Evolutionary conservation across 2,888 invertebrate species (phyloP), one percentile per base, ranked within the genome.

Genomic region (Sinopyrophorus schimmeli): DNA sequence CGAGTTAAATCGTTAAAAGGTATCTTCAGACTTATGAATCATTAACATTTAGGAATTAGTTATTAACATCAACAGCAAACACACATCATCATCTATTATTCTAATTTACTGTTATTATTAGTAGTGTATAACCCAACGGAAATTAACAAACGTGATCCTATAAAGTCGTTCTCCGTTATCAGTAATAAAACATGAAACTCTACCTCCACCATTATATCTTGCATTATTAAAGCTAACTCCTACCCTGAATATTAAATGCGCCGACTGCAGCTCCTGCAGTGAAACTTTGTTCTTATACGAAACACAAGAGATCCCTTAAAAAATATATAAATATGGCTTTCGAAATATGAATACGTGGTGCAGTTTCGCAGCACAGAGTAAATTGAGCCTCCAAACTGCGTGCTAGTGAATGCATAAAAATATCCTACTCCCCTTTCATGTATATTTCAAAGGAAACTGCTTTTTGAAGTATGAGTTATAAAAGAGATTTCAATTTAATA

Each of bases 101-200:
- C 47, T 15, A 32, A 30, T 48, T 42, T 39, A 47, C 44, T 57
- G 53, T 54, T 60, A 62, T 57, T 56, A 55, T 57, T 61, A 61
- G 59, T 58, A 60, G 47, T 42, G 20, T 54, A 57, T 56, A 59
- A 56, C 54, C 54, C 50, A 54, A 57, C 63, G 63, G 62, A 63
- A 63, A 63, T 63, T 63, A 63, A 63, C 61, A 61, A 57, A 61
- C 61, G 61, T 63, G 63, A 63, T 61, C 60, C 60, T 55, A 53
- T 57, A 58, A 60, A 61, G 58, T 58, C 60, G 58, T 62, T 62
- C 55, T 53, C 55, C 57, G 60, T 60, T 62, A 62, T 62, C 61
- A 56, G 59, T 59, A 61, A 61, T 62, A 62, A 62, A 62, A 62
- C 62, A 60, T 57, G 58, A 60, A 61, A 59, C 56, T 48, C 37